Conservation (phyloP, 1,140 invertebrate genomes). For the Araneus ventricosus region DNA sequence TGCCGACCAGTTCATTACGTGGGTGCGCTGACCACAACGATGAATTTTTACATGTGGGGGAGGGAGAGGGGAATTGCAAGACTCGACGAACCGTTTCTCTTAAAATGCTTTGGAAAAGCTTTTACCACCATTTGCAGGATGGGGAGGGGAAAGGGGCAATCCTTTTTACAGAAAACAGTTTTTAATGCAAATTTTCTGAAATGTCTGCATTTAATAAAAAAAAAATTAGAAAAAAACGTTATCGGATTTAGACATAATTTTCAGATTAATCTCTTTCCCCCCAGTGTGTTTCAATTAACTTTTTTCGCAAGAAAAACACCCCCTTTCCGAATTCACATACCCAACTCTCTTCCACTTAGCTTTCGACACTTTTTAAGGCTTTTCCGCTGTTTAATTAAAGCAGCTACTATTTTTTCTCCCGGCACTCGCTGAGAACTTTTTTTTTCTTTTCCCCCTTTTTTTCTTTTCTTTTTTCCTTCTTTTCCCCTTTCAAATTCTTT, state of each 20-base stretch:
- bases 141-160: conserved; percentile 15
- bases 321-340: conserved; percentile 63
- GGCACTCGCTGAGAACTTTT: conserved; percentile 30
- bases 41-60: not conserved
- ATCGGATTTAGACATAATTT: conserved; percentile 75
- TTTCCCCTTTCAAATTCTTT: conserved; percentile 44
- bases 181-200: conserved; percentile 75
- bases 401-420: conserved; percentile 55
- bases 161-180: conserved; percentile 68
- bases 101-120: conserved; percentile 65
- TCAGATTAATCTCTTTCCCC: conserved; percentile 72
- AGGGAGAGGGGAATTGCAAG: not conserved
- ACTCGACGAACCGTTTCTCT: conserved; percentile 37
- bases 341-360: conserved; percentile 70
- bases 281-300: conserved; percentile 74
- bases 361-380: conserved; percentile 73
- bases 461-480: not conserved
- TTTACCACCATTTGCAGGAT: conserved; percentile 64
- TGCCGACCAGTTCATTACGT: conserved; percentile 17
- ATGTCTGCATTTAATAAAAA: conserved; percentile 74
- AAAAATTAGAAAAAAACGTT: conserved; percentile 58
- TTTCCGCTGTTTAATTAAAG: conserved; percentile 74
- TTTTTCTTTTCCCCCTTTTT: not conserved
- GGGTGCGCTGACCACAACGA: conserved; percentile 43
- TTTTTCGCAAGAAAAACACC: conserved; percentile 69